A percentile compares a stretch with the other conserved stretches of the same genome.
Conservation (phyloP, 1,140 invertebrate species). For the Arctopsyche grandis region DNA sequence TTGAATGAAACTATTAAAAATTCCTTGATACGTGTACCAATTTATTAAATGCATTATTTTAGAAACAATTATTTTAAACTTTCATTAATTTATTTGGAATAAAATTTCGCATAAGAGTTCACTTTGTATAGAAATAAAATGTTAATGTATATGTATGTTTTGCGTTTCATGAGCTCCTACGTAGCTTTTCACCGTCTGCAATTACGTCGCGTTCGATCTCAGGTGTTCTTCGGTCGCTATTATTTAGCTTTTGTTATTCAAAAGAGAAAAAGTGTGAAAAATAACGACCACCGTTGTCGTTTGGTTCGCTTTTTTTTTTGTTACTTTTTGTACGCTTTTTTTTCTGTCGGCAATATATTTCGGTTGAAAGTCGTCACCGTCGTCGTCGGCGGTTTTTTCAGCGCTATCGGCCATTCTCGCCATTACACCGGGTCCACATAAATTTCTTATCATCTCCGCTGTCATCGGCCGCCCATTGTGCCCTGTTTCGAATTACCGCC, state of each 20-base stretch:
- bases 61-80: no score
- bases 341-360: slow-evolving; percentile 1
- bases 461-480: slow-evolving; percentile 38
- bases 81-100: no score
- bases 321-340: background rate
- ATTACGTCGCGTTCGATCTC: slow-evolving; percentile 27
- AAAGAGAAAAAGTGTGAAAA: slow-evolving; percentile 22
- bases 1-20: no score
- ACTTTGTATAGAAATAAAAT: no score
- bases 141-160: no score
- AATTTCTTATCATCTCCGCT: slow-evolving; percentile 50
- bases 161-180: background rate
- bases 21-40: no score
- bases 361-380: slow-evolving; percentile 24
- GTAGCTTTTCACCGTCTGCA: background rate
- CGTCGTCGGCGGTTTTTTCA: slow-evolving; percentile 13
- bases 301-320: background rate
- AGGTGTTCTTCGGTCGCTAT: slow-evolving; percentile 24
- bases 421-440: slow-evolving; percentile 47
- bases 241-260: slow-evolving; percentile 29
- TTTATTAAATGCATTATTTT: no score
- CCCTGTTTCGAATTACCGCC: slow-evolving; percentile 34
- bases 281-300: background rate
- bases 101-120: no score
- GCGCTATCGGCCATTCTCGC: slow-evolving; percentile 43